phyloP scores from a whole-genome alignment of 2,113 vertebrate genomes.

The Eira barbara region DNA sequence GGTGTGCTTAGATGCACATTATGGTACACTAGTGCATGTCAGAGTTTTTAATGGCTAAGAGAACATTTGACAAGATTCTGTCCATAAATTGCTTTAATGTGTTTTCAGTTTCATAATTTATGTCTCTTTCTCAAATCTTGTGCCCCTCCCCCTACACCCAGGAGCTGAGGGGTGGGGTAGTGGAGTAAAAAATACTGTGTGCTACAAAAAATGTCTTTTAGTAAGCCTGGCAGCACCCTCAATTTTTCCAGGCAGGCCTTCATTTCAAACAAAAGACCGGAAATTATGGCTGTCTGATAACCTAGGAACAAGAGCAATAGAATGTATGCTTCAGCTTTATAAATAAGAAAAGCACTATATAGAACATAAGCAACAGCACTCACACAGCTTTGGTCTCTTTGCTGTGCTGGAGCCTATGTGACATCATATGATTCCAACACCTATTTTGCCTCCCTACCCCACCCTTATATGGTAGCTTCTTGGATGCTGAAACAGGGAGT shows the following conservation, averaged over 20 bases:
- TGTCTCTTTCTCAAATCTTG: conserved; percentile 39
- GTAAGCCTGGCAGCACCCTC: conserved; percentile 66
- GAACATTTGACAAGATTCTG: conserved; percentile 27
- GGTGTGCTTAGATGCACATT: not conserved
- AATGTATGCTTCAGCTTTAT: conserved; percentile 56
- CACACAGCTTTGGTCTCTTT: not conserved
- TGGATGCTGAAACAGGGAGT: conserved; percentile 24
- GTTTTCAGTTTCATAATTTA: conserved; percentile 48
- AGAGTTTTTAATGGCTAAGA: conserved; percentile 23
- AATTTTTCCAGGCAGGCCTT: conserved; percentile 74
- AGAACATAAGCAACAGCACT: conserved; percentile 43
- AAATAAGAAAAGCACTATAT: conserved; percentile 61
- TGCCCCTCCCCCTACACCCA: not conserved
- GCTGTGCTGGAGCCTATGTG: not conserved
- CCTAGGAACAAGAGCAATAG: conserved; percentile 63
- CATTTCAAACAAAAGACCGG: conserved; percentile 75
- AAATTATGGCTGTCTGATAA: conserved; percentile 74
- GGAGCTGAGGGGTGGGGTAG: not conserved
- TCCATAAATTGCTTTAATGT: conserved; percentile 49
- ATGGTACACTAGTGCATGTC: not conserved
- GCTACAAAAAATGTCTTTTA: conserved; percentile 65
- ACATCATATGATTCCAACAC: conserved; percentile 56
- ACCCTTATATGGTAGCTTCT: conserved; percentile 46
- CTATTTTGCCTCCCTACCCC: conserved; percentile 50
- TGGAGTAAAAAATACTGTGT: conserved; percentile 55